phyloP scores from a whole-genome alignment of 2,797 vertebrate species.

The Chelonia mydas region DNA sequence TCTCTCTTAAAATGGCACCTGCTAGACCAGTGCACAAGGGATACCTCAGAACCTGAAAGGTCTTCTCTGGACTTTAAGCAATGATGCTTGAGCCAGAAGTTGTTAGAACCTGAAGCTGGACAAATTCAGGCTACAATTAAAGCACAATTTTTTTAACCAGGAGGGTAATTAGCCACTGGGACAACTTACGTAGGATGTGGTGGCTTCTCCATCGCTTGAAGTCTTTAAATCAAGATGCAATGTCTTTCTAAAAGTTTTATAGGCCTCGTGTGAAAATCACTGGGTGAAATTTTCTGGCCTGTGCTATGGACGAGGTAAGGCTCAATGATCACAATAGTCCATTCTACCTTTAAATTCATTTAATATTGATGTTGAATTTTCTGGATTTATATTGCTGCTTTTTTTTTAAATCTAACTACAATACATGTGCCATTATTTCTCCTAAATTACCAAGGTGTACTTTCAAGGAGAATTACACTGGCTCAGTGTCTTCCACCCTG shows the following conservation, averaged over 20 bases:
- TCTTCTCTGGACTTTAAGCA: neutral
- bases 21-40: neutral
- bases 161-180: neutral
- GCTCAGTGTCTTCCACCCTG: neutral
- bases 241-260: neutral
- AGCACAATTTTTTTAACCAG: neutral
- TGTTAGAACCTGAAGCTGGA: neutral
- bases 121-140: accelerated
- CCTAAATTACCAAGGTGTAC: neutral
- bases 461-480: neutral
- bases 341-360: neutral
- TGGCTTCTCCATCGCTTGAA: neutral
- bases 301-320: neutral
- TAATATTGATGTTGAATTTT: neutral
- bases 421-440: neutral
- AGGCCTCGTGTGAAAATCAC: neutral
- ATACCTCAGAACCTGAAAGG: accelerated
- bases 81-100: accelerated
- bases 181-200: neutral
- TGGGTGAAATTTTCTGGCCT: neutral
- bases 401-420: neutral
- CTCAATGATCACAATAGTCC: neutral
- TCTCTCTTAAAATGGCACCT: neutral
- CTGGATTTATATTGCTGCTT: neutral
- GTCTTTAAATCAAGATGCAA: neutral